phyloP scores from a whole-genome alignment of 1,140 invertebrate genomes.

The Carposina sasakii region DNA sequence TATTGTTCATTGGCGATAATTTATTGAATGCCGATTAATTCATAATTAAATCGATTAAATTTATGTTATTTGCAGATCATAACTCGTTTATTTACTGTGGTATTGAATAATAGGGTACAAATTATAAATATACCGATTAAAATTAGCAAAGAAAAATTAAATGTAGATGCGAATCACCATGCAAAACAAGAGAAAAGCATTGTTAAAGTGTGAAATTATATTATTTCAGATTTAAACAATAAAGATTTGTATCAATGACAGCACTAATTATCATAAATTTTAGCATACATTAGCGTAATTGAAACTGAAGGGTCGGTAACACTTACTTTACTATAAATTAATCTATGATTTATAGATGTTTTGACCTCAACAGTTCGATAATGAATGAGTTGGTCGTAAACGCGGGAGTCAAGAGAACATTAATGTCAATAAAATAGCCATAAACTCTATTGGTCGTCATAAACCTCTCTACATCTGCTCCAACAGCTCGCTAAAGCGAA shows the following conservation, averaged over 20 bases:
- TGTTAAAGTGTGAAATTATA: no score
- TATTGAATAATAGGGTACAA: no score
- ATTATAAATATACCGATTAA: no score
- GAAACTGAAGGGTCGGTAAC: conserved; percentile 21
- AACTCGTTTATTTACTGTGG: no score
- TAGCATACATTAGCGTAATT: conserved; percentile 22
- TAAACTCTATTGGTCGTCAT: conserved; percentile 69
- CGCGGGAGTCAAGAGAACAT: conserved; percentile 63
- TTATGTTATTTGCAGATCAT: no score
- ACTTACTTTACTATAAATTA: conserved; percentile 38
- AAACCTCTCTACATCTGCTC: conserved; percentile 64
- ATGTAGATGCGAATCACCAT: no score
- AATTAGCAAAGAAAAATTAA: no score
- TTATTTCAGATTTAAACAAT: no score
- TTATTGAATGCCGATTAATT: no score
- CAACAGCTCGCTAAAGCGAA: conserved; percentile 61
- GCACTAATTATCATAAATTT: conserved; percentile 31
- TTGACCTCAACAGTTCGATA: conserved; percentile 63
- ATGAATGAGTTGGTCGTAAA: conserved; percentile 66
- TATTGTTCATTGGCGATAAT: conserved; percentile 19
- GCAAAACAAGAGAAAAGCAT: no score
- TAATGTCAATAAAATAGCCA: conserved; percentile 70
- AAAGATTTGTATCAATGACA: no score
- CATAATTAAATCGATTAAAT: no score
- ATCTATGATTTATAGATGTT: conserved; percentile 65